Base-by-base conservation (phyloP, 1,140 invertebrate genomes). In the Panagrolaimus sp. region DNA sequence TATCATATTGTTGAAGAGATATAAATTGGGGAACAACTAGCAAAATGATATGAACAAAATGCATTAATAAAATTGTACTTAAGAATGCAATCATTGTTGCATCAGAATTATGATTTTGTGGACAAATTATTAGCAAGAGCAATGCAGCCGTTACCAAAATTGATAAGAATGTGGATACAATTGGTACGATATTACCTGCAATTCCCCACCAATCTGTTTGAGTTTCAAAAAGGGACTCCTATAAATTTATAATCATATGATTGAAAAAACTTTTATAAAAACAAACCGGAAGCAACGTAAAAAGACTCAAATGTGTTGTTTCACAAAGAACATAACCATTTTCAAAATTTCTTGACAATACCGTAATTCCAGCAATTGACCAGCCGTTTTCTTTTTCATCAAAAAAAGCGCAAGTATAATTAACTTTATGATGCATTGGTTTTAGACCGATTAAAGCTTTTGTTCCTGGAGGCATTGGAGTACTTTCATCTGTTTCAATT, bases 291-390 rank as follows among this genome's bases (percentile, higher is more conserved):
- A 77, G 64, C 12, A 80, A 46, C 7, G 78, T 73, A 48, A 79
- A 77, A 8, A 71, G 15, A 17, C 43, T 38, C n/a, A 78, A 46
- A 43, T 74, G 69, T 9, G 38, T 67, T 15, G 73, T 66, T 48
- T 74, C 75, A 55, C 75, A 78, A 6, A 76, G 62, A 45, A 78
- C 26, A 44, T 75, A 76, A 12, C 72, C 63, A 58, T 78, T 45
- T 55, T 74, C 77, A 28, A 65, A 69, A 17, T 77, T 74, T 15
- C 75, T 24, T 26, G 77, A 79, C 17, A 78, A 26, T 10, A 77
- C 74, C 14, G 28, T 71, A 43, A 80, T 69, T 26, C 76, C 75
- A n/a, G 73, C 63, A 7, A 67, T 75, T 26, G 77, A 79, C 75
- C 75, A 77, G 38, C 43, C 68, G 65, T 72, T 58, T 24, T 47